These are phyloP conservation scores for Coreius guichenoti DNA, from an alignment of 2,797 vertebrate species.

Conservation along the genomic window DNA sequence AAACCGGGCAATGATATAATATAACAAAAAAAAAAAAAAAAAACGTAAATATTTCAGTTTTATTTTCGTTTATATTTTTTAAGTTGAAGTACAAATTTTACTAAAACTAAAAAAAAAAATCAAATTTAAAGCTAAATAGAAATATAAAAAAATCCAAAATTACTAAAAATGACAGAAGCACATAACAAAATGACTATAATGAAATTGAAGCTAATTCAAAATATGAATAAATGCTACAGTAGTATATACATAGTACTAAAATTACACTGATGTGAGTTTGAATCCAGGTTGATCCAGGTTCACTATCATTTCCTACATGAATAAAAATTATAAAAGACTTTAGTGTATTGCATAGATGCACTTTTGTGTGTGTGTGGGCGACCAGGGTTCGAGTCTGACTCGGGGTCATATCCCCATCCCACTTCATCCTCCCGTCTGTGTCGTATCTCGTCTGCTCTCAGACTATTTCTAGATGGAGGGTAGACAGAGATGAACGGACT, in stretches of 20 bases:
- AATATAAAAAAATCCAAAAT: neutral
- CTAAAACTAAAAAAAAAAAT: neutral
- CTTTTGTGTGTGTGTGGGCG: constrained; percentile 1
- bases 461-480: constrained; percentile 18
- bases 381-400: neutral
- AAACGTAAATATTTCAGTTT: no score
- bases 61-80: no score
- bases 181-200: neutral
- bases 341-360: neutral
- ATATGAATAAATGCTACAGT: no score
- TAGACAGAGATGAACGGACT: constrained; percentile 43
- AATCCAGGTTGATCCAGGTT: neutral
- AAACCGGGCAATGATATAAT: no score
- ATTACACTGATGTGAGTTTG: neutral
- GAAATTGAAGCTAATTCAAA: no score
- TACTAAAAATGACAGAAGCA: no score
- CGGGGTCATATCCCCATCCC: neutral
- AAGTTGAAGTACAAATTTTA: neutral
- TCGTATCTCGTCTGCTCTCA: constrained; percentile 1
- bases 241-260: neutral
- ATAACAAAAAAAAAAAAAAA: neutral
- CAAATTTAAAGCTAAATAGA: neutral
- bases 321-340: neutral
- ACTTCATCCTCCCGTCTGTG: neutral
- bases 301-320: neutral